These are phyloP conservation scores for Pogonus chalceus DNA, from an alignment of 1,140 invertebrate species.

Conservation along the genomic window DNA sequence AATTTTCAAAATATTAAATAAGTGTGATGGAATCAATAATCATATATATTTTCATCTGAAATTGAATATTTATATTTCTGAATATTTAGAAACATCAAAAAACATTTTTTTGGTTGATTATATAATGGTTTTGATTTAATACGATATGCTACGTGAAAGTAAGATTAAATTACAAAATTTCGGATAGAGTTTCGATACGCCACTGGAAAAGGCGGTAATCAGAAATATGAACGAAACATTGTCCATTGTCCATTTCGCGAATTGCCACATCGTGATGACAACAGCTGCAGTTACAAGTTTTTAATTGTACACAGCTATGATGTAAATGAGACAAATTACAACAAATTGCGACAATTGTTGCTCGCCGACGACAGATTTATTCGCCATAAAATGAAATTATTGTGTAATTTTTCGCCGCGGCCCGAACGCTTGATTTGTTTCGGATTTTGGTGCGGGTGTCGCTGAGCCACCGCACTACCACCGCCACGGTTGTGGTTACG, in stretches of 20 bases:
- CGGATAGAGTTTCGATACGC: no score
- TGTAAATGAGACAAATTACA: constrained; percentile 7
- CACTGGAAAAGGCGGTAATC: no score
- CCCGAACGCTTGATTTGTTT: constrained; percentile 2
- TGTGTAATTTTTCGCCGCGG: constrained; percentile 1
- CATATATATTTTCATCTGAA: no score
- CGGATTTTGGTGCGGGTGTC: not conserved
- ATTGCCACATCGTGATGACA: not conserved
- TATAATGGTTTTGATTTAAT: no score
- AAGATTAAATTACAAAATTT: no score
- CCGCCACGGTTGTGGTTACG: not conserved
- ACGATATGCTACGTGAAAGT: no score
- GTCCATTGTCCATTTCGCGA: not conserved
- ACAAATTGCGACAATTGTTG: constrained; percentile 7
- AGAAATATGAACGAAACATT: no score
- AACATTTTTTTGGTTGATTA: no score
- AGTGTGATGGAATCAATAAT: no score
- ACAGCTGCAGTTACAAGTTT: constrained; percentile 4
- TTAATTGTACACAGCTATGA: constrained; percentile 6
- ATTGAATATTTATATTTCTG: no score
- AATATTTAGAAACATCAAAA: no score
- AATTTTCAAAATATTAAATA: no score
- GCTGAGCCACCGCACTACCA: not conserved
- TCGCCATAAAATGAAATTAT: constrained; percentile 5
- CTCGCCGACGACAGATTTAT: not conserved